Evolutionary conservation across 2,797 vertebrate species (phyloP).

Genomic region (Microcaecilia unicolor): DNA sequence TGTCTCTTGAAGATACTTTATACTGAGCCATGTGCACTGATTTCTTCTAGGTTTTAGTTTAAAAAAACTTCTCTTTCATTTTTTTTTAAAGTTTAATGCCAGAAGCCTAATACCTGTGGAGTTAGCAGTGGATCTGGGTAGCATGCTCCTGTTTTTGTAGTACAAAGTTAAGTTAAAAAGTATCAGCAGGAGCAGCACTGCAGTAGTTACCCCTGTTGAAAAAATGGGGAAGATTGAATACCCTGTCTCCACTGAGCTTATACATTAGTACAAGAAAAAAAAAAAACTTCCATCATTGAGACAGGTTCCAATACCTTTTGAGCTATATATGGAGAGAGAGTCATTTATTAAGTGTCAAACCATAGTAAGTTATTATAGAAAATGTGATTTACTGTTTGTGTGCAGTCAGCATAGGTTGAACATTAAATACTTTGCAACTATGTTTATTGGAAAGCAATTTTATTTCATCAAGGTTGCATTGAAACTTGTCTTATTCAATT

Average conservation of each 20-base stretch:
- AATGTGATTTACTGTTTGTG: too few species aligned
- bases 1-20: too few species aligned
- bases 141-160: too few species aligned
- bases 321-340: not conserved
- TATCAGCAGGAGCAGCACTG: not conserved
- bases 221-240: not conserved
- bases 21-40: too few species aligned
- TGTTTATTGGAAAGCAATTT: too few species aligned
- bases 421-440: too few species aligned
- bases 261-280: not conserved
- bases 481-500: conserved; percentile 3
- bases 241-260: not conserved
- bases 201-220: not conserved
- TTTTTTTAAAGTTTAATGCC: not conserved
- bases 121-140: not conserved
- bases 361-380: too few species aligned
- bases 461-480: too few species aligned
- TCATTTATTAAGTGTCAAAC: not conserved
- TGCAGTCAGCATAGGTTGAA: too few species aligned
- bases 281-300: not conserved
- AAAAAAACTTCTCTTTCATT: not conserved
- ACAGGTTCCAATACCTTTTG: not conserved
- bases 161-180: too few species aligned
- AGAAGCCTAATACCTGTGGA: too few species aligned
- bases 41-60: not conserved